A percentile compares a stretch with the other conserved stretches of the same genome.
phyloP scores from a whole-genome alignment of 2,113 vertebrate species.

The Tylochromis polylepis region DNA sequence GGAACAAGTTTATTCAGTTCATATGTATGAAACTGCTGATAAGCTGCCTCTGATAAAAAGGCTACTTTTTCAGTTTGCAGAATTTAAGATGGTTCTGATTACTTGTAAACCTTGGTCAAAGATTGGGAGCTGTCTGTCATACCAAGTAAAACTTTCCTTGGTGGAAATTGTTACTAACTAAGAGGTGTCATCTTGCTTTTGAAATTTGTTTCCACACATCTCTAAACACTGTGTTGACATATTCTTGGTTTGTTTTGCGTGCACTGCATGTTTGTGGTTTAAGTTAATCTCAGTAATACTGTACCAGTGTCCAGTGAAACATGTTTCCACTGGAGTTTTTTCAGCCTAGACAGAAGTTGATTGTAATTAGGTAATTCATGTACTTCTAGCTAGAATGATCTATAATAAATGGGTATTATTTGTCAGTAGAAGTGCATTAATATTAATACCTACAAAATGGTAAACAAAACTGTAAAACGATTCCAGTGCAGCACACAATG shows the following conservation, averaged over 20 bases:
- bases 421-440: neutral
- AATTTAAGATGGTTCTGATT: neutral
- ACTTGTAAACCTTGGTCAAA: neutral
- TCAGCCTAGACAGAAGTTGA: neutral
- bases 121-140: neutral
- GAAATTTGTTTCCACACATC: neutral
- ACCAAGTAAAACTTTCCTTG: neutral
- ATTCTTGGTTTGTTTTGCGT: neutral
- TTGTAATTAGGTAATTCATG: neutral
- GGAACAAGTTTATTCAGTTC: neutral
- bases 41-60: neutral
- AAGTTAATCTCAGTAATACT: neutral
- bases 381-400: neutral
- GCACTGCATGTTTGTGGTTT: neutral
- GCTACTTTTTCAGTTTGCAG: neutral
- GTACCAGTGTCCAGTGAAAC: neutral
- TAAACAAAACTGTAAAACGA: neutral
- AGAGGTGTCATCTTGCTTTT: neutral
- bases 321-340: neutral
- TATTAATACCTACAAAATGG: neutral
- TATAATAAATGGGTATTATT: neutral
- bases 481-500: neutral
- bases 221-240: neutral
- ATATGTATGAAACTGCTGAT: neutral
- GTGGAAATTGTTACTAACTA: neutral